phyloP scores from a whole-genome alignment of 2,113 vertebrate genomes.

The Gymnocephalus cernua region DNA sequence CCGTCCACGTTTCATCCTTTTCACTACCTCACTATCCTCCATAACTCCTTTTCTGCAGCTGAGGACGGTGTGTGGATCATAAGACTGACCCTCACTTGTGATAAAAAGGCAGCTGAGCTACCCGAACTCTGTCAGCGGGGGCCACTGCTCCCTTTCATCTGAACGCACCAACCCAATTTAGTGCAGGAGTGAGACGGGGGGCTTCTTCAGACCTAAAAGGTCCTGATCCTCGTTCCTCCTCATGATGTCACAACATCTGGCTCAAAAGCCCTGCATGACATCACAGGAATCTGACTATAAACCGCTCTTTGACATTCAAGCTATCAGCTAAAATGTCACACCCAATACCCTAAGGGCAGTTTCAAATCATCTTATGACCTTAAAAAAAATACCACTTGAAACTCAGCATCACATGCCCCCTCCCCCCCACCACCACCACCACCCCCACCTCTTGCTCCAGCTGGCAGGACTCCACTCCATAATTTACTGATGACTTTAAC shows the following conservation, averaged over 20 bases:
- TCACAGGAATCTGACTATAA: neutral
- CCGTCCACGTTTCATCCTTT: neutral
- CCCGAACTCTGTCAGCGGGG: constrained; percentile 24
- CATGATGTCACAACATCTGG: constrained; percentile 39
- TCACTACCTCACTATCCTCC: too few species aligned
- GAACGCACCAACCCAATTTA: neutral
- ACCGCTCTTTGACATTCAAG: neutral
- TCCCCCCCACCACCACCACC: neutral
- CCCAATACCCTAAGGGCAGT: fast-evolving
- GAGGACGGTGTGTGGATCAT: neutral
- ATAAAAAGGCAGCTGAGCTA: neutral
- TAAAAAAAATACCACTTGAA: neutral
- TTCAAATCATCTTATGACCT: neutral
- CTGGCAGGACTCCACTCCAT: constrained; percentile 82
- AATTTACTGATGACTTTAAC: constrained; percentile 81
- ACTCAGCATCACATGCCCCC: constrained; percentile 27
- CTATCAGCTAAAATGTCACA: fast-evolving
- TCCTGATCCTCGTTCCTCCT: neutral
- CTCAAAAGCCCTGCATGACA: constrained; percentile 9
- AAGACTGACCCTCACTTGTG: neutral
- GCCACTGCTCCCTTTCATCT: constrained; percentile 15
- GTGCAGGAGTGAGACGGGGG: neutral
- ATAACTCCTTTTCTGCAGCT: neutral
- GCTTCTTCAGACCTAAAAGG: neutral
- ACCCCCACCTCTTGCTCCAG: constrained; percentile 58